Evolutionary conservation across 2,113 vertebrate genomes (phyloP), one percentile per base, ranked within the genome.

Genomic region (Ameiurus melas): DNA sequence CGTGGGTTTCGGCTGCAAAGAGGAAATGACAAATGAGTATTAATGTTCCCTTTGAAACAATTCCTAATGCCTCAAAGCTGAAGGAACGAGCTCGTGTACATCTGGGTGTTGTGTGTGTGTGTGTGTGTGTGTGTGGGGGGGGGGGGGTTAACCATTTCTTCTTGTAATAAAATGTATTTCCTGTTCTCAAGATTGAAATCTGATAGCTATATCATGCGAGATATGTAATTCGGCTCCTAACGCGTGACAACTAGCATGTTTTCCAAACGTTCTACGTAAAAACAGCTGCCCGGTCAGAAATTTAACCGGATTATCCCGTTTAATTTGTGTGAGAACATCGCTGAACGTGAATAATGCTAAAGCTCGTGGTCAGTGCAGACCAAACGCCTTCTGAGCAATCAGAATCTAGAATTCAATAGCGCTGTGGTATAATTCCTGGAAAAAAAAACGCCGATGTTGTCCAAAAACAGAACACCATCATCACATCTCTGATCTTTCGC

Each of bases 1-100:
- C 14, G 98, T 99, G 90, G 98, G 98, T 91, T 98, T 99, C 0
- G 98, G 98, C 98, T 99, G 87, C 4, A 55, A 30, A 87, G 1
- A 86, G 5, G 53, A 27, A 90, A 39, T 82, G 71, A 22, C 57
- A 12, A 73, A 22, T 25, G 12, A 84, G 33, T 43, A 58, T 5
- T 39, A 43, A n/a, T 10, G 25, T 36, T 66, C 53, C 66, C 30
- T 1, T 66, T 4, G 13, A 27, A 84, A 51, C 64, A 70, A 12
- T 53, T 68, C 27, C 62, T 68, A 36, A 79, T 55, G 27, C 5
- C 14, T 78, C 22, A 51, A 53, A 51, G 25, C 47, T 25, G 43
- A 13, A n/a, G 8, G 12, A 78, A 71, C 19, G 17, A 43, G 14
- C 19, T 1, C 8, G 5, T 30, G 39, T 12, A 47, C 22, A 36